phyloP scores from a whole-genome alignment of 1,140 invertebrate genomes.

The Drosophila aff. region DNA sequence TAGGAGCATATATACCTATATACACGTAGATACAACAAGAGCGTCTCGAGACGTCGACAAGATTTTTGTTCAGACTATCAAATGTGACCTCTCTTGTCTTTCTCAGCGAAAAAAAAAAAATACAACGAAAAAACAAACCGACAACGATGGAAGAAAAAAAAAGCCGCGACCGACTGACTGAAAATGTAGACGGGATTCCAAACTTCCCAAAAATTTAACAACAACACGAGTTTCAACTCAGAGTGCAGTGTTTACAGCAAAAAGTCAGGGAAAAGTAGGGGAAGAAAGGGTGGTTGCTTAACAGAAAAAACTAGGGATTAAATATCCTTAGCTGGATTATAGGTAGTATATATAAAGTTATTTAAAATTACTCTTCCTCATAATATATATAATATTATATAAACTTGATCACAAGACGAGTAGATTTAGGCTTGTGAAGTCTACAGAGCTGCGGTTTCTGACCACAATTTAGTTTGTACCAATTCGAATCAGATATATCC shows the following conservation, averaged over 20 bases:
- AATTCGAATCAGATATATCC: too few relatives aligned
- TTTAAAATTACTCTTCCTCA: neutral
- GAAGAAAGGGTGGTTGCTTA: neutral
- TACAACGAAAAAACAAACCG: constrained; percentile 26
- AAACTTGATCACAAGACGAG: neutral
- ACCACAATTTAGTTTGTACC: neutral
- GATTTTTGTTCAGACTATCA: constrained; percentile 77
- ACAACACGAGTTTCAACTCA: constrained; percentile 77
- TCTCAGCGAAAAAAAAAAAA: constrained; percentile 52
- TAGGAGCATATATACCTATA: constrained; percentile 28
- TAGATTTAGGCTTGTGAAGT: neutral
- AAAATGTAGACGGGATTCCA: constrained; percentile 60
- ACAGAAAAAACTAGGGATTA: constrained; percentile 2
- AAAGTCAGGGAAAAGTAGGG: neutral
- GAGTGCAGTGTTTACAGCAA: constrained; percentile 40
- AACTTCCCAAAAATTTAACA: constrained; percentile 71
- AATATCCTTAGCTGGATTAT: neutral
- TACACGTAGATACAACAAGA: constrained; percentile 13
- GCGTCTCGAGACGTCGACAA: constrained; percentile 63
- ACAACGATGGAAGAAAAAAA: constrained; percentile 51
- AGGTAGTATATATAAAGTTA: neutral
- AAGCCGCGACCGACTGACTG: constrained; percentile 26
- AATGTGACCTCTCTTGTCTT: constrained; percentile 79
- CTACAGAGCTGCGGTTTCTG: neutral
- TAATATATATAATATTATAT: neutral